phyloP scores from a whole-genome alignment of 2,888 invertebrate species.

The Agonopterix subpropinquella region DNA sequence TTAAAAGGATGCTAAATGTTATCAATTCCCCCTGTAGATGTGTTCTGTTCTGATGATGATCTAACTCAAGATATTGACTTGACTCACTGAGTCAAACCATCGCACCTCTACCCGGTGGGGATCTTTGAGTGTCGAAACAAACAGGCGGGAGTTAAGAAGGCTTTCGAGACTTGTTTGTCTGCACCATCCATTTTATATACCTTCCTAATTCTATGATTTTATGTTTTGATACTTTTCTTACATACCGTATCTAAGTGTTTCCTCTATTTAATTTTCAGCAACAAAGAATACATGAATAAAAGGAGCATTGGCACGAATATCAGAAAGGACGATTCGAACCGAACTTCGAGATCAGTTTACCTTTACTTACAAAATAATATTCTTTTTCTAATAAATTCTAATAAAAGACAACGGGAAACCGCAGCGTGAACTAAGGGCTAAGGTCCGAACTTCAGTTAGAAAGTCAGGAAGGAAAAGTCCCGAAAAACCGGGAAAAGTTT shows the following conservation, averaged over 20 bases:
- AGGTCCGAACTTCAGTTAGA: conserved; percentile 45
- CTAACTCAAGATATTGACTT: too few species aligned
- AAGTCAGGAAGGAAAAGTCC: conserved; percentile 65
- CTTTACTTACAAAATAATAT: conserved; percentile 42
- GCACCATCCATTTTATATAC: conserved; percentile 28
- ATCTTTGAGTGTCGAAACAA: conserved; percentile 39
- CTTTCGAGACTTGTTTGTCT: conserved; percentile 26
- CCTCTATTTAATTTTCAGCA: too few species aligned
- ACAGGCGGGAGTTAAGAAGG: conserved; percentile 36
- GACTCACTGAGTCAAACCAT: too few species aligned
- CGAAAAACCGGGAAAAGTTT: conserved; percentile 43
- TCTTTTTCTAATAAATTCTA: conserved; percentile 46
- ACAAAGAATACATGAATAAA: not conserved
- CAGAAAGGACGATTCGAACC: conserved; percentile 3
- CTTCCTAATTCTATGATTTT: conserved; percentile 10
- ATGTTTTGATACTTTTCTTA: not conserved
- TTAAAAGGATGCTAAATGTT: too few species aligned
- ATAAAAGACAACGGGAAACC: conserved; percentile 53
- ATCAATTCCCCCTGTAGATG: too few species aligned
- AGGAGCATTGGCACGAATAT: not conserved
- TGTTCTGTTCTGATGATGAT: too few species aligned
- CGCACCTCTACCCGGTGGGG: not conserved
- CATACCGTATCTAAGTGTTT: not conserved
- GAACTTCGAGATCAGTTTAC: conserved; percentile 36
- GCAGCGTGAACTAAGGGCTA: conserved; percentile 45